Evolutionary conservation across 2,113 vertebrate species (phyloP), one percentile per base, ranked within the genome.

Genomic region (Tonatia bakeri): DNA sequence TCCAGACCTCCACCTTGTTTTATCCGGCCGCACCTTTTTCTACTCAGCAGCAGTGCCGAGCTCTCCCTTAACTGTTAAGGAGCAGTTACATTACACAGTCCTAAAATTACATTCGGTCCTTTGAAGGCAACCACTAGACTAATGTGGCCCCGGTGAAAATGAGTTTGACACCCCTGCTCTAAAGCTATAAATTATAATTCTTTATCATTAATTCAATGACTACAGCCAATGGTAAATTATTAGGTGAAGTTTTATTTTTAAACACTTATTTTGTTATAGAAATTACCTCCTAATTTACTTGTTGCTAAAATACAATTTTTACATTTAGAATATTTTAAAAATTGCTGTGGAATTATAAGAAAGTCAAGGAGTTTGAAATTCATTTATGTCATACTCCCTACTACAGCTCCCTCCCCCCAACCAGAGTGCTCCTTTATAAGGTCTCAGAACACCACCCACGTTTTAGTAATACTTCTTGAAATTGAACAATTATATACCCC

Each of bases 291-390:
- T 87, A 31, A 52, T 59, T 52, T 28, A 84, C 36, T 95, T 82
- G 16, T 28, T 87, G 89, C 67, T 77, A 50, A 92, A 5, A 14
- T 65, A 75, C n/a, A 79, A 43, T 72, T 72, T 91, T 95, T 79
- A 90, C 31, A 50, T 84, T 87, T 19, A 50, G 17, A 70, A 65
- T 95, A 91, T 75, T 93, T 94, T 93, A 72, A 8, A 82, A 69
- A 83, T 26, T 65, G 40, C 47, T 85, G 54, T n/a, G 72, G 20
- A 92, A 88, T 40, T 50, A 82, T 59, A 7, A 82, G 61, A 54
- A 91, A 45, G 4, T 50, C 10, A 61, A 79, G 24, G 26, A 79
- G 12, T 40, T 81, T 56, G 61, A 47, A 84, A 52, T 40, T 36
- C 10, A 54, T 50, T 65, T 16, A 2, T 87, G 4, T 38, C 17